Evolutionary conservation across 2,888 invertebrate species (phyloP).

Genomic region (Tetramorium bicarinatum): DNA sequence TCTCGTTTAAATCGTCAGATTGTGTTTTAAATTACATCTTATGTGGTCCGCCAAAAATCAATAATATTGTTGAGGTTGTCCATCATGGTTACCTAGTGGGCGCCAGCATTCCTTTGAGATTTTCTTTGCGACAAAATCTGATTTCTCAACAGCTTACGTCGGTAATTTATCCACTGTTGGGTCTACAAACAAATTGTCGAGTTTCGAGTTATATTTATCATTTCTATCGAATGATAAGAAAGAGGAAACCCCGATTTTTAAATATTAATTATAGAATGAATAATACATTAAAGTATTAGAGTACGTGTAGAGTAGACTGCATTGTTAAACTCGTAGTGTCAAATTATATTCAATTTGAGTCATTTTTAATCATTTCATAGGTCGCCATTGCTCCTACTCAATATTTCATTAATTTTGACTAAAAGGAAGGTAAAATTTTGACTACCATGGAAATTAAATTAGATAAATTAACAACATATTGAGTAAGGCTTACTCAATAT

Average conservation of each 20-base stretch:
- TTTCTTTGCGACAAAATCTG: slow-evolving; percentile 43
- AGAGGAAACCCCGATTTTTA: background rate
- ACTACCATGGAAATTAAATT: too few relatives aligned
- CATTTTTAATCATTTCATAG: too few relatives aligned
- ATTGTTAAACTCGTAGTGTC: too few relatives aligned
- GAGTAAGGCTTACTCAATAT: too few relatives aligned
- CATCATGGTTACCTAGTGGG: slow-evolving; percentile 69
- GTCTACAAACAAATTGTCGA: background rate
- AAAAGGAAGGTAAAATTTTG: too few relatives aligned
- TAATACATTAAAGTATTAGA: background rate
- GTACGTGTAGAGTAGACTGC: background rate
- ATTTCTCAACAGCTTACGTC: slow-evolving; percentile 65
- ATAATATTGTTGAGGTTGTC: slow-evolving; percentile 71
- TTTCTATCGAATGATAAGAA: slow-evolving; percentile 21
- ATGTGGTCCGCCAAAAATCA: slow-evolving; percentile 65
- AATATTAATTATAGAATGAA: background rate
- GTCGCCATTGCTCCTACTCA: too few relatives aligned
- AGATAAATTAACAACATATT: too few relatives aligned
- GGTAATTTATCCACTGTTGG: slow-evolving; percentile 77
- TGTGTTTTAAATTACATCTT: slow-evolving; percentile 16
- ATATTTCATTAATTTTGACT: too few relatives aligned
- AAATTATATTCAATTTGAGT: too few relatives aligned
- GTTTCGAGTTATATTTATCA: slow-evolving; percentile 2
- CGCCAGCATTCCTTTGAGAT: slow-evolving; percentile 70
- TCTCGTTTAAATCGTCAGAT: background rate